Percentiles rank a stretch among this genome's conserved stretches.
These are phyloP conservation scores for Plebejus anna DNA, from an alignment of 2,888 invertebrate genomes.

Conservation along the genomic window DNA sequence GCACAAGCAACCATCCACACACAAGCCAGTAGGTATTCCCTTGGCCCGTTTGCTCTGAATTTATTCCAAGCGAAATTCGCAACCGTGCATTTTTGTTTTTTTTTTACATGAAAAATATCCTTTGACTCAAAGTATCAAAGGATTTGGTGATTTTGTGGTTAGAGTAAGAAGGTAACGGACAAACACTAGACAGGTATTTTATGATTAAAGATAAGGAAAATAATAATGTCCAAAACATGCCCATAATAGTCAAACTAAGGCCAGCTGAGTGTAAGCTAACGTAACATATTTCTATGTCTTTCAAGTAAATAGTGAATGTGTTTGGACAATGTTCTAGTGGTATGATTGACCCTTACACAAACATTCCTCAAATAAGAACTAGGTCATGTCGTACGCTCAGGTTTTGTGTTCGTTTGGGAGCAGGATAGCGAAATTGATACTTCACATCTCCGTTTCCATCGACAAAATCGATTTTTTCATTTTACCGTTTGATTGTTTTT, in stretches of 20 bases:
- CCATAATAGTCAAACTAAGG: background rate
- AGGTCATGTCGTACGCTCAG: background rate
- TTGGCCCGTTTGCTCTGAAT: no score
- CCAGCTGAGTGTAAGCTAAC: background rate
- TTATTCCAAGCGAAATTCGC: no score
- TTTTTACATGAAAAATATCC: no score
- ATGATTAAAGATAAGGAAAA: background rate
- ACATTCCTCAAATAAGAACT: background rate
- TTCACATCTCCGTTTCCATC: background rate
- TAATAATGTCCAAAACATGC: background rate
- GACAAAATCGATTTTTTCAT: background rate
- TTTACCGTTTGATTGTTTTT: background rate
- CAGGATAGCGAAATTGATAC: slow-evolving; percentile 3
- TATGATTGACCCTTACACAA: background rate
- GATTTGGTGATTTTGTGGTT: no score
- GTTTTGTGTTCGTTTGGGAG: slow-evolving; percentile 5
- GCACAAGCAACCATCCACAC: no score
- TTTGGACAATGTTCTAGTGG: background rate
- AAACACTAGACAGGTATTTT: no score
- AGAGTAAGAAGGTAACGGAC: background rate
- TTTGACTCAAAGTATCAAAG: no score
- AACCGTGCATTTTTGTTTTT: no score
- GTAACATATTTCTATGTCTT: background rate
- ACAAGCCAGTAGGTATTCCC: no score
- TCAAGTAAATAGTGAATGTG: background rate